Evolutionary conservation across 2,113 vertebrate species (phyloP), one percentile per base, ranked within the genome.

Genomic region (Argyrosomus japonicus): DNA sequence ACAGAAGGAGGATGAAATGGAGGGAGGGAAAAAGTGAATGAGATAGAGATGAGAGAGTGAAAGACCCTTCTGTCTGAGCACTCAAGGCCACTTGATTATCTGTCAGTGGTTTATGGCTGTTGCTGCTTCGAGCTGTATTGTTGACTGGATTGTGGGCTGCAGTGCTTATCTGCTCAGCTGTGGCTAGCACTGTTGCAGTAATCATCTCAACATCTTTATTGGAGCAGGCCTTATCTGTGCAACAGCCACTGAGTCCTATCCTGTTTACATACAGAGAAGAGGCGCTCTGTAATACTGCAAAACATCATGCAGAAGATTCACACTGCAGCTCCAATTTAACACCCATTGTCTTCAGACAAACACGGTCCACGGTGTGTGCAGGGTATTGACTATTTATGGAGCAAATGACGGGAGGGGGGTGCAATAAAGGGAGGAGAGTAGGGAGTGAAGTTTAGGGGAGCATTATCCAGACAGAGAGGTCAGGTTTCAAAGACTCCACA

Each of bases 141-240:
- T 89, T 72, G 65, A 58, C 56, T 75, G 81, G 57, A 71, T 79
- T 51, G 72, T 72, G 47, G 72, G 69, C 64, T 51, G 75, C 3
- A 56, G 57, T 45, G 56, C 82, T 91, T 90, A 91, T 93, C 92
- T 82, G 62, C 79, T 88, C 67, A 74, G 79, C 67, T 51, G 82
- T 36, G 81, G 70, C 79, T 48, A 21, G 79, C 6, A 3, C 87
- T 83, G 87, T 29, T 60, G 36, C 21, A 43, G 61, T 83, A 88
- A 93, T 92, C 88, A 89, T 79, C 76, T 88, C 61, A 77, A 82
- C 89, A 90, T 92, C 89, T 92, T 87, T 83, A 86, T 81, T 81
- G 87, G 77, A 11, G 36, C 32, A 29, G 63, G 68, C 58, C 83
- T 93, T 92, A 92, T 93, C 87, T 88, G 76, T 71, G 43, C 67